Percentiles rank a stretch among this genome's conserved stretches.
Evolutionary conservation across 2,113 vertebrate genomes (phyloP).

Genomic region (Maccullochella peelii): DNA sequence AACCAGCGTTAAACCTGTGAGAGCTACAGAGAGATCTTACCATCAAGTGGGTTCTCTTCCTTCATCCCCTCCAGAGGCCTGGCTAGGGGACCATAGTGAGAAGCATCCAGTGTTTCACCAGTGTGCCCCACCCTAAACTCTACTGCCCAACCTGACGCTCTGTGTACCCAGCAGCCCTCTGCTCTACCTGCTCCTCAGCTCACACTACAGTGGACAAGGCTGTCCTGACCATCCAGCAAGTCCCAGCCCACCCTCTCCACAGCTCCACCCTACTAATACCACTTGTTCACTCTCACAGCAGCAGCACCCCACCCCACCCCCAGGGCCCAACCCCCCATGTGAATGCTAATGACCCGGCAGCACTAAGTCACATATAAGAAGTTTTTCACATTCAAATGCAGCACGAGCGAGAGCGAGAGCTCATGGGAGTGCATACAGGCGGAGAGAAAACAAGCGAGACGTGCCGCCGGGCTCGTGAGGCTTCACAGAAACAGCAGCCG

Average conservation of each 20-base stretch:
- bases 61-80: conserved; percentile 79
- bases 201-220: conserved; percentile 29
- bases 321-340: conserved; percentile 52
- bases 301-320: conserved; percentile 3
- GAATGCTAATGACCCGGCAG: conserved; percentile 79
- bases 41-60: conserved; percentile 82
- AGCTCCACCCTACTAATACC: conserved; percentile 71
- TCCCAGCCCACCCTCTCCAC: conserved; percentile 46
- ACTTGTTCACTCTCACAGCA: conserved; percentile 63
- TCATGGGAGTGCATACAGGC: conserved; percentile 35
- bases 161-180: conserved; percentile 22
- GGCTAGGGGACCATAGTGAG: conserved; percentile 53
- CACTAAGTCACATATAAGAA: conserved; percentile 83
- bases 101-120: conserved; percentile 55
- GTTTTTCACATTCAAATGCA: conserved; percentile 85
- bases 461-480: neutral
- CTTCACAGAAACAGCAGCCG: neutral
- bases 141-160: conserved; percentile 13
- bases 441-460: neutral
- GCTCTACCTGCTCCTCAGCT: conserved; percentile 24
- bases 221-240: conserved; percentile 37
- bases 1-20: neutral
- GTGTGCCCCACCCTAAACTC: conserved; percentile 48
- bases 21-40: conserved; percentile 61
- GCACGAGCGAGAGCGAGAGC: conserved; percentile 28